These are phyloP conservation scores for Rynchops niger DNA, from an alignment of 2,113 vertebrate species.

Conservation along the genomic window DNA sequence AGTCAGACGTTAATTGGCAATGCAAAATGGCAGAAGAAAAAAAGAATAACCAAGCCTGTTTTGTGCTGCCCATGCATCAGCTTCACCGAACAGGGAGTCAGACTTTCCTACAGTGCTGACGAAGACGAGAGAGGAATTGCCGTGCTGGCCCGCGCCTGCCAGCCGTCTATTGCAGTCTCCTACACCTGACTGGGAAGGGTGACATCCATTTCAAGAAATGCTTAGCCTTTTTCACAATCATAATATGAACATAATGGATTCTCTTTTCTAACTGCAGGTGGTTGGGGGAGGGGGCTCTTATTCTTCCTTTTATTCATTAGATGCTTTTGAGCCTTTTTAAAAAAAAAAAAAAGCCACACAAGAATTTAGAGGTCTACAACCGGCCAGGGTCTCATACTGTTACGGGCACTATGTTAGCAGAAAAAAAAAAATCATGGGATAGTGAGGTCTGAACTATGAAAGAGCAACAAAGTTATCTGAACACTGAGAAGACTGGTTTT, in stretches of 20 bases:
- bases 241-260: not conserved
- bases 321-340: not conserved
- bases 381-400: not conserved
- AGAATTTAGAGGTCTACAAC: not conserved
- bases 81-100: not conserved
- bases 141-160: not conserved
- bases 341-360: not conserved
- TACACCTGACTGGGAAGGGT: not conserved
- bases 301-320: not conserved
- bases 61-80: not conserved
- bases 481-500: not conserved
- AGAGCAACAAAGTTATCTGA: not conserved
- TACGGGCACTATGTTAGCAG: not conserved
- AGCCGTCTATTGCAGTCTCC: not conserved
- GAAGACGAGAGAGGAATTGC: not conserved
- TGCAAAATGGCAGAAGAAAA: conserved; percentile 33
- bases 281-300: not conserved
- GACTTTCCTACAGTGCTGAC: not conserved
- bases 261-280: not conserved
- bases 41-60: not conserved
- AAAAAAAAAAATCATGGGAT: not conserved
- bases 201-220: not conserved
- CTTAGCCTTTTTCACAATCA: not conserved
- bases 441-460: not conserved
- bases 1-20: conserved; percentile 49